These are phyloP conservation scores for Meleagris gallopavo DNA, from an alignment of 2,113 vertebrate genomes.

Conservation along the genomic window DNA sequence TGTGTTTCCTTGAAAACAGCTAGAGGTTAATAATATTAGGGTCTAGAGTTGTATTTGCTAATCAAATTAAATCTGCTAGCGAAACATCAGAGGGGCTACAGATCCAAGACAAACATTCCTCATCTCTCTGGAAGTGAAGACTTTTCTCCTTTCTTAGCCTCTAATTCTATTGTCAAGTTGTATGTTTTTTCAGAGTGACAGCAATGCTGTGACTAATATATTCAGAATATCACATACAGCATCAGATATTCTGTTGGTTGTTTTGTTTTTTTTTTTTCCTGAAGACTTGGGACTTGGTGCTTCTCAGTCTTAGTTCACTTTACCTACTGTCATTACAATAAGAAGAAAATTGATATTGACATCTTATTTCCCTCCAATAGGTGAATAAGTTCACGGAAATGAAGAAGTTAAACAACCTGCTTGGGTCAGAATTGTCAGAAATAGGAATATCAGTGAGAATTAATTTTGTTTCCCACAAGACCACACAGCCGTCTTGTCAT, in stretches of 20 bases:
- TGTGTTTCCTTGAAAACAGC: constrained; percentile 27
- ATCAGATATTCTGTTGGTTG: not conserved
- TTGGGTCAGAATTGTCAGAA: not conserved
- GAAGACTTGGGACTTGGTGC: not conserved
- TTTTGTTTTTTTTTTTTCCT: not conserved
- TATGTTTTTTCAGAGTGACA: not conserved
- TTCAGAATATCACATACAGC: not conserved
- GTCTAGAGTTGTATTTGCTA: constrained; percentile 43
- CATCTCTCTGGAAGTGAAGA: not conserved
- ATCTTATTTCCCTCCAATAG: not conserved
- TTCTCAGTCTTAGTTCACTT: not conserved
- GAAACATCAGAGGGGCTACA: not conserved
- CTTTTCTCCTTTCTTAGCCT: not conserved
- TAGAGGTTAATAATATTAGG: constrained; percentile 58
- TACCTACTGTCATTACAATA: not conserved
- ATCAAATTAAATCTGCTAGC: constrained; percentile 51
- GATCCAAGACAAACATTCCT: constrained; percentile 12
- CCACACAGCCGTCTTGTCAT: not conserved
- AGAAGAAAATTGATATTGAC: not conserved
- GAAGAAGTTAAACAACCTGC: not conserved
- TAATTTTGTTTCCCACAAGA: not conserved
- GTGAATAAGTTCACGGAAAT: not conserved
- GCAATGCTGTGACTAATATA: not conserved
- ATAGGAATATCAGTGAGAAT: not conserved
- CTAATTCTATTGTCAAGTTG: not conserved